phyloP scores from a whole-genome alignment of 2,888 invertebrate species.

The Geophilus truncorum region DNA sequence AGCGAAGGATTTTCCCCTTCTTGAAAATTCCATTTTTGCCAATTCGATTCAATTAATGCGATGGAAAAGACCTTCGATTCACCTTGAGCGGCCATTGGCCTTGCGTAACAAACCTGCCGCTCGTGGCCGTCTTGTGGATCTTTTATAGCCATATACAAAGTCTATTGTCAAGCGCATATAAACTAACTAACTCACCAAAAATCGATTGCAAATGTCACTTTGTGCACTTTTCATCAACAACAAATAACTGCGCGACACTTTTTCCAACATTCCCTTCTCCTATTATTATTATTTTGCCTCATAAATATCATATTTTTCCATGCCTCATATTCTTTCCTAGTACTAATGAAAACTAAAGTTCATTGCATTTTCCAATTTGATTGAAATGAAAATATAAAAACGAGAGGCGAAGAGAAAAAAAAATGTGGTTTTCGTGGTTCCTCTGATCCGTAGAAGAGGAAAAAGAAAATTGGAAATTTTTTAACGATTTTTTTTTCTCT shows the following conservation, averaged over 20 bases:
- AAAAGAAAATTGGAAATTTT: neutral
- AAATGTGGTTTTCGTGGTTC: slow-evolving; percentile 21
- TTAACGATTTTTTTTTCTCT: slow-evolving; percentile 5
- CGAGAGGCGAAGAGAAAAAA: neutral
- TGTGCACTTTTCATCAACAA: neutral
- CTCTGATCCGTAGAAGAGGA: slow-evolving; percentile 9
- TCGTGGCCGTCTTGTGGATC: neutral
- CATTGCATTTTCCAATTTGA: slow-evolving; percentile 20
- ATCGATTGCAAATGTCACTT: slow-evolving; percentile 1
- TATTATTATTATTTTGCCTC: neutral
- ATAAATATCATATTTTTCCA: neutral
- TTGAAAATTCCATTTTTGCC: neutral
- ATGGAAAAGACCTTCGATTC: neutral
- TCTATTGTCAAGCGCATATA: neutral
- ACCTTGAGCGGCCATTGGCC: neutral
- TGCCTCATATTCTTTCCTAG: neutral
- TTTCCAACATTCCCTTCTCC: neutral
- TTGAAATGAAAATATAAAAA: slow-evolving; percentile 13
- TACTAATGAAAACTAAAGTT: slow-evolving; percentile 24
- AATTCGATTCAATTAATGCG: neutral
- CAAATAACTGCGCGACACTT: neutral
- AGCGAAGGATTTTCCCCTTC: too few species aligned
- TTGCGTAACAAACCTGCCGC: neutral
- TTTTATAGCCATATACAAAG: neutral
- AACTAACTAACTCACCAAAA: neutral